These are phyloP conservation scores for Chaetogeoica ovagalla DNA, from an alignment of 2,888 invertebrate species.

Conservation along the genomic window DNA sequence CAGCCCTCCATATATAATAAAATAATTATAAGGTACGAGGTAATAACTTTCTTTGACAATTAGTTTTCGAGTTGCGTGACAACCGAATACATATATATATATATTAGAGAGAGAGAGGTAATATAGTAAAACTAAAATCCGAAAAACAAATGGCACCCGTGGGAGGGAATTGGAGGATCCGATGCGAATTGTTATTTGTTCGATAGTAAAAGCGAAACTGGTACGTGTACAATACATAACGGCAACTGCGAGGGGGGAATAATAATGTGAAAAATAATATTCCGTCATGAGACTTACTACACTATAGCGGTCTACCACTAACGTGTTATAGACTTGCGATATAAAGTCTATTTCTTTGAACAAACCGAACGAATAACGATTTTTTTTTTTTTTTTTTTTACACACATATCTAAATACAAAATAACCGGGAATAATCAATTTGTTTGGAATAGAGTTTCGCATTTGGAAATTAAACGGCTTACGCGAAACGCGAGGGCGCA, in stretches of 20 bases:
- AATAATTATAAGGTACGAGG: background rate
- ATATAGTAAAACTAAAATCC: no score
- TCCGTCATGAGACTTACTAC: slow-evolving; percentile 17
- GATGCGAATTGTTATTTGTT: slow-evolving; percentile 15
- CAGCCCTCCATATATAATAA: background rate
- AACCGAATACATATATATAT: slow-evolving; percentile 8
- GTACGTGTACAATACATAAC: background rate
- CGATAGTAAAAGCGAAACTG: background rate
- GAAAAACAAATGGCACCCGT: no score
- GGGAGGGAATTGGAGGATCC: background rate
- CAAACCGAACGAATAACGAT: no score
- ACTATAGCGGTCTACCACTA: background rate
- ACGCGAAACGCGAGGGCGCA: no score
- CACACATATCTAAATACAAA: no score
- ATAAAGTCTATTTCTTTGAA: no score
- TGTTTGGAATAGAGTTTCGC: no score
- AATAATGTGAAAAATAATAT: slow-evolving; percentile 20
- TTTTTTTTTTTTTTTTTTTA: no score
- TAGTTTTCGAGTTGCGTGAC: background rate
- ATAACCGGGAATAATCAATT: no score
- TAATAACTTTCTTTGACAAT: background rate
- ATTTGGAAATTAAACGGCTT: no score
- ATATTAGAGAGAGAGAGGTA: background rate
- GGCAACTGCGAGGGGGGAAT: background rate
- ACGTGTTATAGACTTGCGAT: no score